These are phyloP conservation scores for Aphidius ervi DNA, from an alignment of 1,140 invertebrate genomes.

Conservation along the genomic window DNA sequence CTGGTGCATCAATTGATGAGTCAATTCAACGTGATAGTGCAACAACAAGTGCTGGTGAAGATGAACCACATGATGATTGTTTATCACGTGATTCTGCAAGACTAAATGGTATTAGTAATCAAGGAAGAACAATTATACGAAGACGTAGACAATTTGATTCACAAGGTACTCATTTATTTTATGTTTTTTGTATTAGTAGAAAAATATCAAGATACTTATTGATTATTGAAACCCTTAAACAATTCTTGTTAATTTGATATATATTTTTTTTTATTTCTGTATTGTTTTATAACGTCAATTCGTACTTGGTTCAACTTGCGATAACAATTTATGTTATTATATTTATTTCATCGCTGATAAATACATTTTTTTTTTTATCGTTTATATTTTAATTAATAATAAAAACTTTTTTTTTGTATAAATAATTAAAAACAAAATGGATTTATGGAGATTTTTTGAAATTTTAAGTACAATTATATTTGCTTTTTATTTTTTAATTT, in stretches of 20 bases:
- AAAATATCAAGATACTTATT: too few species aligned
- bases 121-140: slow-evolving; percentile 44
- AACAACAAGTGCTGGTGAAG: slow-evolving; percentile 50
- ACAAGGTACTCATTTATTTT: slow-evolving; percentile 37
- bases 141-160: slow-evolving; percentile 48
- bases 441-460: slow-evolving; percentile 36
- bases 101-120: slow-evolving; percentile 32
- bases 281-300: too few species aligned
- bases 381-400: too few species aligned
- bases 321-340: too few species aligned
- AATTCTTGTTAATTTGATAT: too few species aligned
- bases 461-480: slow-evolving; percentile 37
- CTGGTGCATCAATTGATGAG: slow-evolving; percentile 39
- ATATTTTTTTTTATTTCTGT: too few species aligned
- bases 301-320: too few species aligned
- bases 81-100: slow-evolving; percentile 31
- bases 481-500: slow-evolving; percentile 44
- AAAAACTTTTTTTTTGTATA: too few species aligned
- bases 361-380: too few species aligned
- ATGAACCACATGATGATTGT: slow-evolving; percentile 42
- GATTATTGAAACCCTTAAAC: too few species aligned
- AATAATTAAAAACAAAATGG: slow-evolving; percentile 29
- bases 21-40: slow-evolving; percentile 49
- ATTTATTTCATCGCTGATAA: too few species aligned
- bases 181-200: neutral